Evolutionary conservation across 2,113 vertebrate species (phyloP), one percentile per base, ranked within the genome.

Genomic region (Rhinoderma darwinii): DNA sequence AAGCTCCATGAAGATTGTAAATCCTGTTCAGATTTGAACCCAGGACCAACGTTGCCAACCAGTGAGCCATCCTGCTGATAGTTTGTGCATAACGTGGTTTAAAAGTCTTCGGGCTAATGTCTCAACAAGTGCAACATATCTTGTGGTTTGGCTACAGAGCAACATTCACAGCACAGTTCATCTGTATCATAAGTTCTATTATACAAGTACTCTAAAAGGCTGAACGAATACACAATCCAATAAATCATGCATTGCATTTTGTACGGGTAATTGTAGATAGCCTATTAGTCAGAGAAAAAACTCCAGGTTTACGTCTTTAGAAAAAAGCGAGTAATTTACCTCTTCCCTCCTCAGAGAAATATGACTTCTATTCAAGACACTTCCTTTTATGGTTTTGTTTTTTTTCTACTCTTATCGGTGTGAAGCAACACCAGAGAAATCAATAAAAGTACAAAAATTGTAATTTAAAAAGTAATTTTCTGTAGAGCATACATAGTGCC

Each of bases 391-490:
- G 84, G n/a, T n/a, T n/a, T n/a, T 56, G 85, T 66, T 72, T 59
- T 61, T 39, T 63, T 86, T 63, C 63, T 82, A 88, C 76, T 75
- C 77, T 84, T 91, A 85, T 81, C 83, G 83, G 90, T 88, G 84
- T 84, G 88, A 89, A 90, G 89, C 56, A 90, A 88, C 89, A 92
- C 84, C 61, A 90, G 82, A 89, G 77, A 82, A 89, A 89, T 91
- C 89, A 82, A 89, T 8, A 15, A 41, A 84, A 88, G 50, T 0
- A 41, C 87, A 88, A 87, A 87, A 82, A 87, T 87, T 44, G 68
- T 61, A 74, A 87, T 82, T 73, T 82, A 61, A 75, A 87, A 90
- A 91, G 74, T 77, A 87, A 85, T 91, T 86, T 85, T 83, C 81
- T 86, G 30, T 32, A 74, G 82, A 90, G 84, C 80, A 87, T 82